Base-by-base conservation (phyloP, 2,113 vertebrate genomes). In the Hippocampus abdominalis region DNA sequence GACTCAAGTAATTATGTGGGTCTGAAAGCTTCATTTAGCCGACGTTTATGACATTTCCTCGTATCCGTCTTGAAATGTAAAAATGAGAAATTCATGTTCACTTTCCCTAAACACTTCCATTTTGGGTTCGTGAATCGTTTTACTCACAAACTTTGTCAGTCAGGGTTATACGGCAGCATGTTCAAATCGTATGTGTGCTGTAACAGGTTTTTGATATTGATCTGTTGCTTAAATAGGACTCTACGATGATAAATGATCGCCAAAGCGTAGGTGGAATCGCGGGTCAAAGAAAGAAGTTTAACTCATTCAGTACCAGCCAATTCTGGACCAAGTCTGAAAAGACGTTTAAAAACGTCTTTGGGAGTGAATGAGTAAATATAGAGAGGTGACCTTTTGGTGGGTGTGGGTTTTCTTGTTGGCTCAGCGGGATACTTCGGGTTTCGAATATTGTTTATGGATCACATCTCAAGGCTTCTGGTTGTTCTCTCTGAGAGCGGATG, bases 341-440 rank as follows among this genome's bases (percentile, higher is more conserved):
- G n/a, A n/a, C n/a, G n/a, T n/a, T n/a, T n/a, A n/a, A n/a, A n/a
- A n/a, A n/a, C n/a, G n/a, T n/a, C n/a, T n/a, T n/a, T n/a, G n/a
- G n/a, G n/a, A n/a, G n/a, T n/a, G n/a, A n/a, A n/a, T n/a, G 56
- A 83, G 70, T 85, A 74, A 67, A 60, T 74, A 83, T 72, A 76
- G 75, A 70, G 64, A 27, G 51, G 78, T 80, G 86, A 88, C 87
- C 85, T 87, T 79, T 86, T 63, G 53, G 56, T 73, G 76, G 77
- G 61, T 21, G 72, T 78, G 71, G 70, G 70, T 53, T 56, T 51
- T 27, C 10, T 15, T 65, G 74, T 70, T 40, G 78, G 62, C 49
- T 74, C 74, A 70, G 70, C 53, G 25, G 64, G 25, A 25, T 61
- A 25, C 59, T 67, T 70, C 32, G 65, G 32, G 42, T 61, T 72